These are phyloP conservation scores for Bombus pyrosoma DNA, from an alignment of 1,140 invertebrate species.

Conservation along the genomic window DNA sequence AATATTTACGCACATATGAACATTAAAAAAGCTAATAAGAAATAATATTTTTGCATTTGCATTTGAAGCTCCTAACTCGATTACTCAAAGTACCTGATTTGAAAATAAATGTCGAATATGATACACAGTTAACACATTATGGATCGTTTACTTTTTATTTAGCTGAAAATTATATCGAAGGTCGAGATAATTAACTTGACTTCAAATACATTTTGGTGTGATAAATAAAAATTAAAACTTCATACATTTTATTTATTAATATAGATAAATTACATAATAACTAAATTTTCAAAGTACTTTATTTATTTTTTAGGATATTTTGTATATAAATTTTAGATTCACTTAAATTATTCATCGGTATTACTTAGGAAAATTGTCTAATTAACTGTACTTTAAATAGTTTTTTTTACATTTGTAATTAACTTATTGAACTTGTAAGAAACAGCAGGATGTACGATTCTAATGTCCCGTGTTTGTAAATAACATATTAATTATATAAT, in stretches of 20 bases:
- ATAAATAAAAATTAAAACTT: too few relatives aligned
- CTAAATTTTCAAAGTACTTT: not conserved
- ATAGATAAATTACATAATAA: not conserved
- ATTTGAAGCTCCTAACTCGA: slow-evolving; percentile 11
- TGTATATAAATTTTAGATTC: not conserved
- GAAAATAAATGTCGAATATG: not conserved
- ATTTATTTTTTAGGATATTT: not conserved
- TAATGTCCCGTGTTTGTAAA: not conserved
- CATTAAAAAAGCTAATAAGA: not conserved
- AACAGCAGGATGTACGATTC: not conserved
- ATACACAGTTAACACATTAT: slow-evolving; percentile 13
- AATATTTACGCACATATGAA: not conserved
- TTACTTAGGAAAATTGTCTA: not conserved
- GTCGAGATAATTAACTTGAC: not conserved
- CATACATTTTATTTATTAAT: not conserved
- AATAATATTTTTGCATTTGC: slow-evolving; percentile 28
- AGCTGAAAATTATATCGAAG: not conserved
- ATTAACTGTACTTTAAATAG: not conserved
- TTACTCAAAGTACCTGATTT: slow-evolving; percentile 36
- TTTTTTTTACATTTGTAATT: not conserved
- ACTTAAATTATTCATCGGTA: not conserved
- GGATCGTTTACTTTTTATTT: not conserved
- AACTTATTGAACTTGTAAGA: not conserved
- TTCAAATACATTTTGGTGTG: not conserved
- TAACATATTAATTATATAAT: not conserved